Evolutionary conservation across 2,888 invertebrate species (phyloP).

Genomic region (Lycocerus yunnanus): DNA sequence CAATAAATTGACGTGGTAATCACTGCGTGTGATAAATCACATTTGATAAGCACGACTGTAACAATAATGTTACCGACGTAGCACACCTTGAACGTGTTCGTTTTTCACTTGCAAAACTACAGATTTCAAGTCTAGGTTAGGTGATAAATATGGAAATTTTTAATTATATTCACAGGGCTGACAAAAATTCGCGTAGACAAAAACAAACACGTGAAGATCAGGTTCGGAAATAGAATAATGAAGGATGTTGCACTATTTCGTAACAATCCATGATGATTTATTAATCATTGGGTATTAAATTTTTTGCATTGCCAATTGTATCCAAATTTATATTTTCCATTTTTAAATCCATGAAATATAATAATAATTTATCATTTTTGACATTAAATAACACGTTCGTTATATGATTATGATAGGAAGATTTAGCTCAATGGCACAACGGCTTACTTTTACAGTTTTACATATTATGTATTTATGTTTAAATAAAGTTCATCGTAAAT

Average conservation of each 20-base stretch:
- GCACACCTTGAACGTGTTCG: no score
- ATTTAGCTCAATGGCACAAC: not conserved
- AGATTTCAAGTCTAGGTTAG: no score
- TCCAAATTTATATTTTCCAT: not conserved
- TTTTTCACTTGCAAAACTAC: no score
- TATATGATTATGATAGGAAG: not conserved
- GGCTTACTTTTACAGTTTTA: not conserved
- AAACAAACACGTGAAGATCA: not conserved
- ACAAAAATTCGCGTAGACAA: no score
- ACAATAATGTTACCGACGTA: no score
- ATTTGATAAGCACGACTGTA: no score
- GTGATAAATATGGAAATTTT: no score
- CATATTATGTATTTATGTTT: not conserved
- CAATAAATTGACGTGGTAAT: no score
- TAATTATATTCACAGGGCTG: no score
- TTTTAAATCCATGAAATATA: not conserved
- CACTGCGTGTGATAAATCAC: no score
- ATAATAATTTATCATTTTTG: not conserved
- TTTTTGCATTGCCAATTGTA: not conserved
- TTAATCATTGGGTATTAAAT: not conserved
- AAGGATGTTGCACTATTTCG: not conserved
- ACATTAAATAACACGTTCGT: not conserved
- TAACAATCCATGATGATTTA: no score
- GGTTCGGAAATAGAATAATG: not conserved
- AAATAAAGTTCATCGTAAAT: not conserved